Conservation (phyloP, 2,888 invertebrate species). For the Gasteruption jaculator region DNA sequence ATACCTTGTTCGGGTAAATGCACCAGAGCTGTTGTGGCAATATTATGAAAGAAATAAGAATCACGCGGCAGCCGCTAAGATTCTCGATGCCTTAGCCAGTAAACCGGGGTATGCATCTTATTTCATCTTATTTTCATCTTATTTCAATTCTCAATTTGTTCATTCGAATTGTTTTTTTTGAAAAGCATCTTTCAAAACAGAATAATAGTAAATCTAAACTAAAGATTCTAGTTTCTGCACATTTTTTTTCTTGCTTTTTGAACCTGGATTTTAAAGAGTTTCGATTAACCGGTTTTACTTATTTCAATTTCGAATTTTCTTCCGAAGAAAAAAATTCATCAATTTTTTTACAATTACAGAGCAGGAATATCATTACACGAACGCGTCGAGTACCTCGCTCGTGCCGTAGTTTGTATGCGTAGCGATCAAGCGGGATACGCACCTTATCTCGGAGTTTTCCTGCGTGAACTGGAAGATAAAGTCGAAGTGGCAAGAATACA, state of each 20-base stretch:
- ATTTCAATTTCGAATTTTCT: too few species aligned
- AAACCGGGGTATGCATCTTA: constrained; percentile 57
- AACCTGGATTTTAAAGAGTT: too few species aligned
- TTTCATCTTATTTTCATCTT: constrained; percentile 20
- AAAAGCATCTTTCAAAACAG: too few species aligned
- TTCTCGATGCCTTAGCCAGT: constrained; percentile 82
- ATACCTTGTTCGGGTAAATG: constrained; percentile 59
- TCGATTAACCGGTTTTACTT: too few species aligned
- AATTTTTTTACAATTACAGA: constrained; percentile 59
- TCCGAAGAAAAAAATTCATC: too few species aligned
- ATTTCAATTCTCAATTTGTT: not conserved
- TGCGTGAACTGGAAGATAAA: constrained; percentile 89
- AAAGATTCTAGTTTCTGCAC: too few species aligned
- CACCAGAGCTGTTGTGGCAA: constrained; percentile 75
- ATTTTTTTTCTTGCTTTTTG: constrained; percentile 3
- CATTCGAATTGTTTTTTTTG: not conserved
- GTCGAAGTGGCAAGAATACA: constrained; percentile 87
- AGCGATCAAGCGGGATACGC: constrained; percentile 76
- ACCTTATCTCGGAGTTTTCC: constrained; percentile 69
- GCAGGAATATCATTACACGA: constrained; percentile 71
- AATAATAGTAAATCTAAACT: too few species aligned
- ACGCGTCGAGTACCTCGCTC: constrained; percentile 85
- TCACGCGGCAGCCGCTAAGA: constrained; percentile 87
- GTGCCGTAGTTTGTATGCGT: constrained; percentile 93
- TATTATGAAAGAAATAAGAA: constrained; percentile 91